These are phyloP conservation scores for Vulpes lagopus DNA, from an alignment of 2,113 vertebrate genomes.

Conservation along the genomic window DNA sequence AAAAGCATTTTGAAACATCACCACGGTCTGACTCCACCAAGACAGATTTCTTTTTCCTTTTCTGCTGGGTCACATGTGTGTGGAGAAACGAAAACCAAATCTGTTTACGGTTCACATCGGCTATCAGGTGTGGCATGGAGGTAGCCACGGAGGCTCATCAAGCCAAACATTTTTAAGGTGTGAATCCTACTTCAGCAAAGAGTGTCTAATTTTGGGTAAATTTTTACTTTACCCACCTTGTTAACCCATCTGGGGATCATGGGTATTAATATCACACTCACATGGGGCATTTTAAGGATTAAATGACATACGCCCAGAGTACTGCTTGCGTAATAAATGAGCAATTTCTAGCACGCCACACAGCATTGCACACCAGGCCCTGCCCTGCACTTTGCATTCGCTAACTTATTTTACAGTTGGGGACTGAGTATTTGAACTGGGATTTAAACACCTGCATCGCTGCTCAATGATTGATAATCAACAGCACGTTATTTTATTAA, in stretches of 20 bases:
- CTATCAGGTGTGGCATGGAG: accelerated
- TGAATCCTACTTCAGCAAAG: neutral
- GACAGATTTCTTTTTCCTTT: neutral
- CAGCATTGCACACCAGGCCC: accelerated
- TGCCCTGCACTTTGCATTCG: accelerated
- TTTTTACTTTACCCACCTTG: neutral
- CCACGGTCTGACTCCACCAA: neutral
- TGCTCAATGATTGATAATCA: neutral
- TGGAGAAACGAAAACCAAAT: neutral
- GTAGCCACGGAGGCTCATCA: neutral
- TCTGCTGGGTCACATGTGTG: neutral
- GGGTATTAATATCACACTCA: neutral
- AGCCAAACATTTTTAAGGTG: neutral
- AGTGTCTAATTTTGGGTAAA: neutral
- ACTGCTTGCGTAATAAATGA: accelerated
- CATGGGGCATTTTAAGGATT: too few relatives aligned
- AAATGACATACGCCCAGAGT: too few relatives aligned
- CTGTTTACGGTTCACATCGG: neutral
- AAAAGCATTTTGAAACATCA: neutral
- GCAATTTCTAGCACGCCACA: accelerated
- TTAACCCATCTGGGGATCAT: neutral
- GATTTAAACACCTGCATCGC: neutral
- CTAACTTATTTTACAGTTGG: neutral
- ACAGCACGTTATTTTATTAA: neutral
- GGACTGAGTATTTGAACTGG: accelerated